Evolutionary conservation across 2,797 vertebrate species (phyloP).

Genomic region (Sebastes iracundus): DNA sequence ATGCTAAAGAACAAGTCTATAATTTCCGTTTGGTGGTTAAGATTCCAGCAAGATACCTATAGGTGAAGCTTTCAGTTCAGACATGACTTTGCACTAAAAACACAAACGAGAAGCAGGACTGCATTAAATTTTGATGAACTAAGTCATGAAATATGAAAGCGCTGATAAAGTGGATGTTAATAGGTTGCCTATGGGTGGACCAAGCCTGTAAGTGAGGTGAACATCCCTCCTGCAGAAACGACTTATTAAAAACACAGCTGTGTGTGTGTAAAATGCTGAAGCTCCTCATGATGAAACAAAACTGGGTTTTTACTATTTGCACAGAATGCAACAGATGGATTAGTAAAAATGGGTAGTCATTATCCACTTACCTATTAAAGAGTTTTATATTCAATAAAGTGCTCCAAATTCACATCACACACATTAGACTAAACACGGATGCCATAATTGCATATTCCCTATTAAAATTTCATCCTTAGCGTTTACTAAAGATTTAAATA

Average conservation of each 20-base stretch:
- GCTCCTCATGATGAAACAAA: slow-evolving; percentile 7
- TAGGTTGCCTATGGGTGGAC: slow-evolving; percentile 60
- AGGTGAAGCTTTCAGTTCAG: slow-evolving; percentile 40
- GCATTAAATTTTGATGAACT: slow-evolving; percentile 70
- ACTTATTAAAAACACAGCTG: slow-evolving; percentile 1
- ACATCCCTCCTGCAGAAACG: slow-evolving; percentile 10
- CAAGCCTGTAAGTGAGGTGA: slow-evolving; percentile 44
- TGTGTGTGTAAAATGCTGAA: slow-evolving; percentile 5
- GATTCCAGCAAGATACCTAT: not conserved
- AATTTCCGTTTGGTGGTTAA: slow-evolving; percentile 2
- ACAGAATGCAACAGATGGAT: slow-evolving; percentile 44
- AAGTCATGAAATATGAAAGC: slow-evolving; percentile 71
- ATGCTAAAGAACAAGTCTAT: not conserved
- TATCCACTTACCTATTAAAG: slow-evolving; percentile 30
- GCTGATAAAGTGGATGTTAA: slow-evolving; percentile 70
- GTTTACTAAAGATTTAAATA: not conserved
- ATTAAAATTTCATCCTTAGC: not conserved
- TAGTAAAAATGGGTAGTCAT: slow-evolving; percentile 26
- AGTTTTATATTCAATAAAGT: slow-evolving; percentile 19
- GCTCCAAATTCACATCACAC: not conserved
- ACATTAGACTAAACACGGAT: not conserved
- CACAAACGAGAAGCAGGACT: slow-evolving; percentile 29
- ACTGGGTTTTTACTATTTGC: not conserved
- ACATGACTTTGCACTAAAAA: slow-evolving; percentile 61
- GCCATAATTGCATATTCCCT: not conserved